A percentile compares a stretch with the other conserved stretches of the same genome.
Evolutionary conservation across 2,888 invertebrate genomes (phyloP).

Genomic region (Ametastegia equiseti): DNA sequence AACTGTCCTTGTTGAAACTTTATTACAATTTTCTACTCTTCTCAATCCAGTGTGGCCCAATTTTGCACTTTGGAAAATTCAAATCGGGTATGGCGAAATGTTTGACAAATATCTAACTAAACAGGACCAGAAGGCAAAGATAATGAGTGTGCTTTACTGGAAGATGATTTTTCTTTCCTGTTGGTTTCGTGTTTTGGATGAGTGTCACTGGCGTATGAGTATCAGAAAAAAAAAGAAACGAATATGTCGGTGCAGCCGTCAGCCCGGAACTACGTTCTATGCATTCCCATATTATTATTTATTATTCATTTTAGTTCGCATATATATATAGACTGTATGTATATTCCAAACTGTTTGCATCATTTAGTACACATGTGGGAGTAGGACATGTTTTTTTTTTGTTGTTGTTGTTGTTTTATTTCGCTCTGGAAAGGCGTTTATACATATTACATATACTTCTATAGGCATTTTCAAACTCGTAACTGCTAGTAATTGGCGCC

Average conservation of each 20-base stretch:
- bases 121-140: neutral
- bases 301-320: slow-evolving; percentile 34
- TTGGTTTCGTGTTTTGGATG: slow-evolving; percentile 5
- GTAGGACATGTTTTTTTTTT: neutral
- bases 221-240: slow-evolving; percentile 43
- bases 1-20: neutral
- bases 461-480: neutral
- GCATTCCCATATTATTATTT: slow-evolving; percentile 53
- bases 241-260: slow-evolving; percentile 41
- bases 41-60: neutral
- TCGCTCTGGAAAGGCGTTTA: neutral
- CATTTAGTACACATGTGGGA: neutral
- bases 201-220: slow-evolving; percentile 48
- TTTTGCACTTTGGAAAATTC: too few relatives aligned
- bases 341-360: neutral
- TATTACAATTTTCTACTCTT: neutral
- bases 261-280: slow-evolving; percentile 56
- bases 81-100: too few relatives aligned
- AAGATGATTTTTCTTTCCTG: neutral
- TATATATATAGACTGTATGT: neutral
- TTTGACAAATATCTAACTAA: neutral
- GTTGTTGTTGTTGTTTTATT: neutral
- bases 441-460: neutral
- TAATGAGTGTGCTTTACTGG: neutral
- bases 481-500: neutral